These are phyloP conservation scores for Oenanthe oenanthe DNA, from an alignment of 2,113 vertebrate genomes.

Conservation along the genomic window DNA sequence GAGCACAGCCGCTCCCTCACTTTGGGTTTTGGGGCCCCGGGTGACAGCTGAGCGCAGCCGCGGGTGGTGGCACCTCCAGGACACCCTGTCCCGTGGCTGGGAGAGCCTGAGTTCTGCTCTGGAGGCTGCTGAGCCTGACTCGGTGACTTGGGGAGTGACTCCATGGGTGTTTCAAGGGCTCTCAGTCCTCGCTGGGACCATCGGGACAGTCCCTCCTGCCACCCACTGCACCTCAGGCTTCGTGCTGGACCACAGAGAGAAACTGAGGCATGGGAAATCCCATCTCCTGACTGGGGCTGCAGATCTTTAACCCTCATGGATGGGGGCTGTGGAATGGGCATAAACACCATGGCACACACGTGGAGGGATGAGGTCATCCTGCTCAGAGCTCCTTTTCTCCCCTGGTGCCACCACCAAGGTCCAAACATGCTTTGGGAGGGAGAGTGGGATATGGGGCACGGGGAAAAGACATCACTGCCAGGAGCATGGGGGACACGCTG, in stretches of 20 bases:
- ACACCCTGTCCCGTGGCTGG: not conserved
- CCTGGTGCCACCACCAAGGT: not conserved
- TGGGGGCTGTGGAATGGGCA: not conserved
- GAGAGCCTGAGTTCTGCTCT: not conserved
- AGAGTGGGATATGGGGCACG: accelerated
- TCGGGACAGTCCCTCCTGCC: accelerated
- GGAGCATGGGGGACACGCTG: accelerated
- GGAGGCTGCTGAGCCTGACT: not conserved
- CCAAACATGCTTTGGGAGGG: accelerated
- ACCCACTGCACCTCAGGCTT: not conserved
- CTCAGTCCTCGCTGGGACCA: accelerated
- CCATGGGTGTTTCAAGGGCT: accelerated
- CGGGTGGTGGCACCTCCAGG: not conserved
- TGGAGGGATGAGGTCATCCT: not conserved
- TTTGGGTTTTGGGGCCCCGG: not conserved
- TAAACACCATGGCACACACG: accelerated
- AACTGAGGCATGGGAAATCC: not conserved
- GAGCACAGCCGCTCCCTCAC: accelerated
- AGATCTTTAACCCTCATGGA: not conserved
- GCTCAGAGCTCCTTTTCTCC: not conserved
- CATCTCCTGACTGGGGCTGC: no score
- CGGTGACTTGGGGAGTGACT: accelerated
- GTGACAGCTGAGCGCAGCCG: accelerated
- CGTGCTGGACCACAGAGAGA: not conserved
- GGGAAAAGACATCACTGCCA: not conserved